phyloP scores from a whole-genome alignment of 2,113 vertebrate genomes.

The Rhombomys opimus region DNA sequence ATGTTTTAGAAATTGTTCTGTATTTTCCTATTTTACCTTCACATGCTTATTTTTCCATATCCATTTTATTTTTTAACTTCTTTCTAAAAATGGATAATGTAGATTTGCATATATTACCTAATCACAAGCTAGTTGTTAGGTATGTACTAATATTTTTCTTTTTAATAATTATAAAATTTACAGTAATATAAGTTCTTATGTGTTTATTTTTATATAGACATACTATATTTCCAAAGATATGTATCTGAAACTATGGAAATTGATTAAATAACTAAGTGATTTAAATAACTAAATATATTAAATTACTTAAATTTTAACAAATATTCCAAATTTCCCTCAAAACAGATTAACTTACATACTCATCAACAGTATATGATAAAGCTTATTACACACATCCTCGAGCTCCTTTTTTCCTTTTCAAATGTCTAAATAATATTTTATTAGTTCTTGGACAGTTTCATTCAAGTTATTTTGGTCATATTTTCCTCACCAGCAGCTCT shows the following conservation, averaged over 20 bases:
- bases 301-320: slow-evolving; percentile 39
- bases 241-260: neutral
- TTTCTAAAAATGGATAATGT: slow-evolving; percentile 31
- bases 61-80: neutral
- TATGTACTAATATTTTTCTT: neutral
- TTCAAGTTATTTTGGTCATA: neutral
- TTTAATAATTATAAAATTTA: neutral
- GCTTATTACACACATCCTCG: slow-evolving; percentile 7
- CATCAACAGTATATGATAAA: neutral
- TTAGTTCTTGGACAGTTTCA: neutral
- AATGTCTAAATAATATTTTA: neutral
- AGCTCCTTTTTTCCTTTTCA: slow-evolving; percentile 13
- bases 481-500: neutral
- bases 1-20: neutral
- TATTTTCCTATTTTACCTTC: slow-evolving; percentile 24
- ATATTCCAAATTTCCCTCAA: slow-evolving; percentile 24
- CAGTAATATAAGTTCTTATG: neutral
- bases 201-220: slow-evolving; percentile 4
- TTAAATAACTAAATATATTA: slow-evolving; percentile 39
- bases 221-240: neutral
- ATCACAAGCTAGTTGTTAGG: neutral
- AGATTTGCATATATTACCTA: slow-evolving; percentile 23
- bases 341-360: neutral
- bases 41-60: slow-evolving; percentile 2
- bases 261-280: neutral